Evolutionary conservation across 2,113 vertebrate species (phyloP).

Genomic region (Rhombomys opimus): DNA sequence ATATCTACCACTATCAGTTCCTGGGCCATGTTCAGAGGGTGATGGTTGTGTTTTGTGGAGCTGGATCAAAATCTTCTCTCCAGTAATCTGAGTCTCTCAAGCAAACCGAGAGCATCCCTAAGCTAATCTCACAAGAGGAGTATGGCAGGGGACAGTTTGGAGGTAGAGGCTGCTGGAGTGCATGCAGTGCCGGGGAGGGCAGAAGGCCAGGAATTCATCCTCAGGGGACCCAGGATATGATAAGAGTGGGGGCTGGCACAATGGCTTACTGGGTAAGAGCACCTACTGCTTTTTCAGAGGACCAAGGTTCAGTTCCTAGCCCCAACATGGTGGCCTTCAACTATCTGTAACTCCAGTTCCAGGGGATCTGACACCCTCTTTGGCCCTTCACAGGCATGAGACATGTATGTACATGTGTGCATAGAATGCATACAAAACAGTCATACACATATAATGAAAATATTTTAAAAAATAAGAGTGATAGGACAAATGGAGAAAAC

Average conservation of each 20-base stretch:
- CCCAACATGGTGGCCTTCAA: not conserved
- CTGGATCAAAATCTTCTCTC: conserved; percentile 30
- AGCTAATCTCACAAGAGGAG: not conserved
- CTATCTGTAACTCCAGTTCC: not conserved
- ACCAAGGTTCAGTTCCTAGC: not conserved
- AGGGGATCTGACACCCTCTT: not conserved
- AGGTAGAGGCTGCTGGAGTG: not conserved
- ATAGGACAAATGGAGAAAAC: not conserved
- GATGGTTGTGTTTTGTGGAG: not conserved
- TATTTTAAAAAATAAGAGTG: not conserved
- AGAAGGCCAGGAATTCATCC: not conserved
- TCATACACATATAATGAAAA: not conserved
- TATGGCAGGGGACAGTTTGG: not conserved
- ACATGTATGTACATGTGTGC: not conserved
- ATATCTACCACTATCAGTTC: not conserved
- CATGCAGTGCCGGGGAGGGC: not conserved
- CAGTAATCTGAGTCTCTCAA: not conserved
- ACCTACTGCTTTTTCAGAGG: not conserved
- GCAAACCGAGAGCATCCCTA: conserved; percentile 18
- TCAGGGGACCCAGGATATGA: not conserved
- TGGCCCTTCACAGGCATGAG: not conserved
- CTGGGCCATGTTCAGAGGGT: not conserved
- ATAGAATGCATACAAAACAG: not conserved
- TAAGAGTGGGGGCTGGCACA: not conserved
- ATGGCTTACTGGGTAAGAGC: not conserved